Conservation (phyloP, 2,797 vertebrate genomes). For the Emys orbicularis region DNA sequence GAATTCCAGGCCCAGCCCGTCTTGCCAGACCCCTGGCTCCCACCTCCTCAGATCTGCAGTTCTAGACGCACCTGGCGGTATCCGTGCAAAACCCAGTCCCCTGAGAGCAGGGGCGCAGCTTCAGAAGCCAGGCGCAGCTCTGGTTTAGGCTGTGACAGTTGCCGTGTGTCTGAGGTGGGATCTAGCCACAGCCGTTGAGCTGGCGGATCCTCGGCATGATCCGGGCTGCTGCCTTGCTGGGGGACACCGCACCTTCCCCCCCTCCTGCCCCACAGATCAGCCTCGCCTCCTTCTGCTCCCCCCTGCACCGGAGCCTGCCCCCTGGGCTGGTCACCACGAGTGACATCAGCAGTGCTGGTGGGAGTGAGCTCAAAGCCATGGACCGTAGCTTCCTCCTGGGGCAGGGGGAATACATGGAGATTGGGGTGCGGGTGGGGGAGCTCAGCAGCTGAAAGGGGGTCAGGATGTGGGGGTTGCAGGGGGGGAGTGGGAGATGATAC, state of each 20-base stretch:
- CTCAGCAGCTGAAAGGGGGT: neutral
- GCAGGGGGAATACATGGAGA: too few species aligned
- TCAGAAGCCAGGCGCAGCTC: too few species aligned
- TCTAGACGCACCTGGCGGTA: neutral
- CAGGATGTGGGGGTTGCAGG: neutral
- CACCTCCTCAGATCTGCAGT: too few species aligned
- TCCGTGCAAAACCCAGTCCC: neutral
- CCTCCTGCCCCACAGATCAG: neutral
- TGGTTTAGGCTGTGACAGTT: neutral
- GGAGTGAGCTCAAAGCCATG: too few species aligned
- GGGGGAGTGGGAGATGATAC: neutral
- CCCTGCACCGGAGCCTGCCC: too few species aligned
- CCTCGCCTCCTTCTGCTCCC: neutral
- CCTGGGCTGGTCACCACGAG: too few species aligned
- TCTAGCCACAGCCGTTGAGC: neutral
- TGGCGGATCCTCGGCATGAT: neutral
- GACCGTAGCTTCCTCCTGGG: too few species aligned
- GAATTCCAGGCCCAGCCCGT: too few species aligned
- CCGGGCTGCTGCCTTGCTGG: neutral
- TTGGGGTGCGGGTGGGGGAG: neutral
- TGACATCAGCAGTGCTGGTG: neutral
- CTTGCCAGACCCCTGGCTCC: too few species aligned
- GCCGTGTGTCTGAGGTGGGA: neutral
- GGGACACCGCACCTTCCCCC: too few species aligned
- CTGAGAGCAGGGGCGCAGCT: neutral